Base-by-base conservation (phyloP, 2,888 invertebrate genomes). In the Stegophylla sp. region DNA sequence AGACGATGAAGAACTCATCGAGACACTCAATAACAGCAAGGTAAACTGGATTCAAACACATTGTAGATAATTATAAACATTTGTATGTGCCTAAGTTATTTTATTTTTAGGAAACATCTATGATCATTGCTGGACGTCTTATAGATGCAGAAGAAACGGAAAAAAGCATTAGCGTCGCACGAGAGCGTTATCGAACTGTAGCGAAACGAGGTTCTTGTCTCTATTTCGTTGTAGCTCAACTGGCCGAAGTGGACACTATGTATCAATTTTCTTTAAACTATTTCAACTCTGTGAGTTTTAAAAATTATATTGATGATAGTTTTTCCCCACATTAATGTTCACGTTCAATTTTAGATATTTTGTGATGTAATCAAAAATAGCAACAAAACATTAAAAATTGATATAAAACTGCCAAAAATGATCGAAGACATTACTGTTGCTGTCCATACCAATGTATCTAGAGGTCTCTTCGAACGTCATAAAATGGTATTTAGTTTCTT, bases 221-320 rank as follows among this genome's bases (percentile, higher is more conserved):
- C 56, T 97, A 97, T 89, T 97, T 97, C 88, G 96, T 96, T 85
- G 94, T 97, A 83, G 92, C 94, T 0, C 96, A 97, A 85, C 87
- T 97, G 85, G 91, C 93, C 0, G 93, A 92, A 85, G 94, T 97
- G 82, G 96, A 97, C 86, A 95, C 96, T 0, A 97, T 97, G 96
- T 97, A 97, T 87, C 96, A 97, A 87, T 97, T 96, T 85, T 97
- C 97, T 0, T 92, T 96, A 84, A 93, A 94, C 87, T 89, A 96
- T 1, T 97, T 96, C 87, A 90, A 93, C 84, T 87, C 87, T 85
- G 88, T 88, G 84, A 83, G 83, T 75, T 41, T 67, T 41, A 20
- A 26, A 23, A 43, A 15, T 2, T 23, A 23, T 15, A 15, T 20
- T 41, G 94, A 34, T 34, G 34, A 34, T 34, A 34, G 34, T 95